A percentile compares a stretch with the other conserved stretches of the same genome.
Conservation (phyloP, 2,888 invertebrate genomes). For the Molanna angustata region DNA sequence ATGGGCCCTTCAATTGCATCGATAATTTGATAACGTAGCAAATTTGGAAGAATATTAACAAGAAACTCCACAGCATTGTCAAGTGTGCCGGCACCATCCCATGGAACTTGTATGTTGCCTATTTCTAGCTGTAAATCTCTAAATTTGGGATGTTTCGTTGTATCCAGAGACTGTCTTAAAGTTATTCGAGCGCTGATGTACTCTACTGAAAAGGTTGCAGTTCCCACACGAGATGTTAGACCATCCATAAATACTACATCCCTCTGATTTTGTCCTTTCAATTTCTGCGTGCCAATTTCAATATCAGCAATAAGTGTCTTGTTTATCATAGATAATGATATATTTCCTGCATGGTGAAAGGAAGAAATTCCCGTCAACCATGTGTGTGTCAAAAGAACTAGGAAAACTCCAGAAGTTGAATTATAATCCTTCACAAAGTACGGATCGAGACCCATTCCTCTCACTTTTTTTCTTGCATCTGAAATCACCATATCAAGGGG, state of each 20-base stretch:
- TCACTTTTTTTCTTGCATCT: slow-evolving; percentile 68
- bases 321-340: slow-evolving; percentile 69
- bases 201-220: slow-evolving; percentile 74
- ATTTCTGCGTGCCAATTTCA: slow-evolving; percentile 76
- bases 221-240: slow-evolving; percentile 67
- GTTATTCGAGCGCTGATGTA: slow-evolving; percentile 68
- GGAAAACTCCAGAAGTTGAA: slow-evolving; percentile 67
- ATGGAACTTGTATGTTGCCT: slow-evolving; percentile 80
- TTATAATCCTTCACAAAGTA: slow-evolving; percentile 71
- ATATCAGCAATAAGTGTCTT: slow-evolving; percentile 65
- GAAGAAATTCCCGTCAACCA: slow-evolving; percentile 78
- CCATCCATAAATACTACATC: slow-evolving; percentile 68
- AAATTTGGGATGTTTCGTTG: slow-evolving; percentile 67
- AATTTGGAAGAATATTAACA: slow-evolving; percentile 80
- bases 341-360: slow-evolving; percentile 78
- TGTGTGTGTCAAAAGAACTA: slow-evolving; percentile 68
- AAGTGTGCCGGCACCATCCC: slow-evolving; percentile 81
- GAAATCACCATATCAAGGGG: slow-evolving; percentile 82
- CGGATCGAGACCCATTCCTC: slow-evolving; percentile 68
- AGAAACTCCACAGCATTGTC: slow-evolving; percentile 80
- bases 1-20: slow-evolving; percentile 79
- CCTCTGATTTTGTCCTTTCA: slow-evolving; percentile 78
- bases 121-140: slow-evolving; percentile 75
- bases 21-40: slow-evolving; percentile 83
- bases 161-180: slow-evolving; percentile 74